Percentiles rank a stretch among this genome's conserved stretches.
Conservation (phyloP, 1,140 invertebrate genomes). For the Cotesia typhae region DNA sequence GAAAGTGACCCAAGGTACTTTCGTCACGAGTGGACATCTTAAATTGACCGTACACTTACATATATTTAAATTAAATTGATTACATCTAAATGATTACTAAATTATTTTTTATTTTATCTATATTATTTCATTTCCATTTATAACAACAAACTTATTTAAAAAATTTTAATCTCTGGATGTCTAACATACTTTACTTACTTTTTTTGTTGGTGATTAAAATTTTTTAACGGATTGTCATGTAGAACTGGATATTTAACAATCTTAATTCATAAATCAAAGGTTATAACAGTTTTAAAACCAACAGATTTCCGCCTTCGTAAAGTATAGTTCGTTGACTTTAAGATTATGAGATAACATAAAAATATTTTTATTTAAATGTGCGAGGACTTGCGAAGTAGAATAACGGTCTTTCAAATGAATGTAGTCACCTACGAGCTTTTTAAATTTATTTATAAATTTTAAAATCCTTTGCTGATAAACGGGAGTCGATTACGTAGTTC, state of each 20-base stretch:
- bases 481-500: background rate
- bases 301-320: conserved; percentile 6
- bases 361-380: background rate
- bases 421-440: background rate
- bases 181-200: no score
- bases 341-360: conserved; percentile 4
- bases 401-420: conserved; percentile 5
- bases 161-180: no score
- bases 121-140: no score
- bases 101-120: background rate
- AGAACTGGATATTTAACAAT: no score
- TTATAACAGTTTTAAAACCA: no score
- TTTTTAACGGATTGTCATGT: no score
- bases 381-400: background rate
- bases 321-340: conserved; percentile 18
- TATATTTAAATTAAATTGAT: background rate
- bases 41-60: background rate
- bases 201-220: no score
- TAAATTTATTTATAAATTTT: no score
- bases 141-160: no score
- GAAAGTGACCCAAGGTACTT: conserved; percentile 14
- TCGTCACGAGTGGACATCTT: background rate
- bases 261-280: no score
- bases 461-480: no score
- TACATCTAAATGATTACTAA: background rate